Percentiles rank a stretch among this genome's conserved stretches.
Evolutionary conservation across 1,140 invertebrate species (phyloP).

Genomic region (Alviniconcha marisindica): DNA sequence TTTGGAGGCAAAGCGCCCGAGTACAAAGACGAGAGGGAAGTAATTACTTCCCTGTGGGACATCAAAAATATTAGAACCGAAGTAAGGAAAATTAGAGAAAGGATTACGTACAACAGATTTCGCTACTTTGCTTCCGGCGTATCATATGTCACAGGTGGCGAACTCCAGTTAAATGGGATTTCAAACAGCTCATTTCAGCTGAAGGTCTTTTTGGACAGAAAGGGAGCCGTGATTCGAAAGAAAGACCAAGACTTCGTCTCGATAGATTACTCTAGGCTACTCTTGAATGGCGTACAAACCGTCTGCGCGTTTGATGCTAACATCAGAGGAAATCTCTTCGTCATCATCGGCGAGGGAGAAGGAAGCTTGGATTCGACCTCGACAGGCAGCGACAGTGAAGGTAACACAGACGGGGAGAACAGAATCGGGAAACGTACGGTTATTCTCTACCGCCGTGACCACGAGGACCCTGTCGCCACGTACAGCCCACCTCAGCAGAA

Average conservation of each 20-base stretch:
- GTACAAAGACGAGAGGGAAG: neutral
- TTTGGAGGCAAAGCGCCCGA: neutral
- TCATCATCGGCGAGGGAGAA: conserved; percentile 1
- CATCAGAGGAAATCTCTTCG: neutral
- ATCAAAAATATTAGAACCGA: neutral
- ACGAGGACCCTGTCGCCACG: neutral
- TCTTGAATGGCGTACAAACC: neutral
- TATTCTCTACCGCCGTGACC: neutral
- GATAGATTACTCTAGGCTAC: neutral
- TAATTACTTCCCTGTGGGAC: neutral
- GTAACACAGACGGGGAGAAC: neutral
- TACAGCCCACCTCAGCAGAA: neutral
- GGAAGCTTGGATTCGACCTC: neutral
- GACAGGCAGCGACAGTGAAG: neutral
- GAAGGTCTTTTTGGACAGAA: neutral
- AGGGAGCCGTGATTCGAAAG: neutral
- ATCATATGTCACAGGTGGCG: neutral
- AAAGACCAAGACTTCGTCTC: neutral
- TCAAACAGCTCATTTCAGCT: neutral
- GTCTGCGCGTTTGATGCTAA: conserved; percentile 18
- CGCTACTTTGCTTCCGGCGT: neutral
- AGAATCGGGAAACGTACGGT: neutral
- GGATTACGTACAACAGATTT: neutral
- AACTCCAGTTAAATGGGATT: neutral
- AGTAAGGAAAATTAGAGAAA: neutral